Conservation (phyloP, 2,888 invertebrate species). For the Meteorus cinctellus region DNA sequence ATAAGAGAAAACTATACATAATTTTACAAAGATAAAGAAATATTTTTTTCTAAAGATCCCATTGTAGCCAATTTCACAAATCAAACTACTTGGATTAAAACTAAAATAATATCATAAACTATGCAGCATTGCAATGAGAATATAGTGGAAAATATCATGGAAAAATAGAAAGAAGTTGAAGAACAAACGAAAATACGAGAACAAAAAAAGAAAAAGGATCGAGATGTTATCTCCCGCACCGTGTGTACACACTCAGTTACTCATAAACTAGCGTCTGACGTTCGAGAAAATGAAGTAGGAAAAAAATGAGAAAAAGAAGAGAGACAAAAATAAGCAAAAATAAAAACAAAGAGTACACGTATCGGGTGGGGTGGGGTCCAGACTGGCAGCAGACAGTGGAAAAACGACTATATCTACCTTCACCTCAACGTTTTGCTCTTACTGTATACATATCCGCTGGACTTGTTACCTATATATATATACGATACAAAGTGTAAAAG, state of each 20-base stretch:
- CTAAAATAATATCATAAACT: no score
- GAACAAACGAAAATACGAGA: background rate
- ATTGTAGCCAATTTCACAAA: no score
- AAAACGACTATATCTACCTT: constrained; percentile 61
- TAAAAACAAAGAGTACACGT: constrained; percentile 13
- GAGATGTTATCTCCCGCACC: background rate
- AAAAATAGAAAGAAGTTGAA: background rate
- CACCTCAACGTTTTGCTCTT: constrained; percentile 15
- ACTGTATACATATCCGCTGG: constrained; percentile 23
- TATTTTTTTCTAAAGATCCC: background rate
- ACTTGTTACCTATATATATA: constrained; percentile 12
- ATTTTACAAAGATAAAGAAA: background rate
- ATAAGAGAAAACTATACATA: background rate
- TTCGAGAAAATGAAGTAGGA: constrained; percentile 21
- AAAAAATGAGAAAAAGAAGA: constrained; percentile 8
- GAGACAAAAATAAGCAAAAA: constrained; percentile 28
- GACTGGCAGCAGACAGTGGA: constrained; percentile 68
- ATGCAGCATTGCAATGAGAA: background rate
- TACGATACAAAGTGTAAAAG: constrained; percentile 36
- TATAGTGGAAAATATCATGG: background rate
- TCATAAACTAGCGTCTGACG: constrained; percentile 7
- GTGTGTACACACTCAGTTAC: background rate
- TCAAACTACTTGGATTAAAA: no score
- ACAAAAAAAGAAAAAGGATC: background rate
- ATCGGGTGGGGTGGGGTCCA: constrained; percentile 63